These are phyloP conservation scores for Tetragonula carbonaria DNA, from an alignment of 2,888 invertebrate species.

Conservation along the genomic window DNA sequence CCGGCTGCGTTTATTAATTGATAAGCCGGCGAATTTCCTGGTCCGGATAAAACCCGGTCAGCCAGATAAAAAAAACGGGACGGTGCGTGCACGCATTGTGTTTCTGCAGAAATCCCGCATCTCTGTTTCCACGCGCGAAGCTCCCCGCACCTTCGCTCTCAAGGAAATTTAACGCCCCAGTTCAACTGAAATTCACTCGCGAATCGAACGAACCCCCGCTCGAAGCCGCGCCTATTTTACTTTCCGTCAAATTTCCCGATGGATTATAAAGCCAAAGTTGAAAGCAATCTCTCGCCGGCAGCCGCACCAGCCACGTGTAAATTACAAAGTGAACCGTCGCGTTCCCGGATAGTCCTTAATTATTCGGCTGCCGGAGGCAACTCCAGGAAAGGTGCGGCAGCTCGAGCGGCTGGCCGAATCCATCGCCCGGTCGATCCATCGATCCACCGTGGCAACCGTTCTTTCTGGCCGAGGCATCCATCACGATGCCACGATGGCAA, in stretches of 20 bases:
- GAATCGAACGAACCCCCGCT: not conserved
- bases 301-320: slow-evolving; percentile 44
- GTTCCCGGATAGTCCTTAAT: slow-evolving; percentile 44
- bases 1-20: slow-evolving; percentile 13
- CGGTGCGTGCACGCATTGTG: not conserved
- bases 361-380: slow-evolving; percentile 25
- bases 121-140: too few relatives aligned
- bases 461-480: not conserved
- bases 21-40: slow-evolving; percentile 5
- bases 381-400: too few relatives aligned
- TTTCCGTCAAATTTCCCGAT: slow-evolving; percentile 50
- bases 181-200: slow-evolving; percentile 6
- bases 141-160: not conserved
- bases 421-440: not conserved
- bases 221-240: slow-evolving; percentile 61
- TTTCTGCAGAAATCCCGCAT: not conserved
- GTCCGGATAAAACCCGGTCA: not conserved
- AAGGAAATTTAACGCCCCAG: not conserved
- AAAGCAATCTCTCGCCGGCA: slow-evolving; percentile 45
- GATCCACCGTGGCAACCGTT: not conserved
- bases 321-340: slow-evolving; percentile 53
- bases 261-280: slow-evolving; percentile 63
- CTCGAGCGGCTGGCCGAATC: not conserved
- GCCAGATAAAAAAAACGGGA: not conserved
- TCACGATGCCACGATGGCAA: not conserved